Evolutionary conservation across 2,113 vertebrate genomes (phyloP).

Genomic region (Oncorhynchus tshawytscha): DNA sequence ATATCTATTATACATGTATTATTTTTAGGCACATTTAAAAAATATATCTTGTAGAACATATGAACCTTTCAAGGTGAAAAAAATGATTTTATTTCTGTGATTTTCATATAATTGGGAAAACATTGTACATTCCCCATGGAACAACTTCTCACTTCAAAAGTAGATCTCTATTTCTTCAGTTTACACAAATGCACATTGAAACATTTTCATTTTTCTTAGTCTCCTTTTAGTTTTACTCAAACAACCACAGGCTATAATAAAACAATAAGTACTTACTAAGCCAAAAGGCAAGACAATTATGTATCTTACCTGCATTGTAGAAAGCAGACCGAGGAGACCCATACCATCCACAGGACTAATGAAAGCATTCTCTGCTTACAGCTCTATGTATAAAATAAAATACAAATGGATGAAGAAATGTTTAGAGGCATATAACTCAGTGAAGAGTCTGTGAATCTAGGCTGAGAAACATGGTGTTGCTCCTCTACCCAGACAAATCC

Average conservation of each 20-base stretch:
- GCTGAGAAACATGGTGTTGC: constrained; percentile 51
- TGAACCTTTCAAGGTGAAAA: not conserved
- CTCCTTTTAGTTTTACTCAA: not conserved
- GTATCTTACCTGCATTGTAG: constrained; percentile 68
- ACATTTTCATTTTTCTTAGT: not conserved
- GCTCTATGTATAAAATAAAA: not conserved
- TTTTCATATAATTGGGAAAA: too few species aligned
- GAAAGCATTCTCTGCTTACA: constrained; percentile 58
- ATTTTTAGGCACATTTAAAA: not conserved
- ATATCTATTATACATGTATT: not conserved
- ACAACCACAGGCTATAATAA: not conserved
- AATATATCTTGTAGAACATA: too few species aligned
- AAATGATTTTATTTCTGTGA: too few species aligned
- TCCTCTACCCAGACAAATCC: constrained; percentile 23
- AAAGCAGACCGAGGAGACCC: constrained; percentile 53
- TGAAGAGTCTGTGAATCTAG: constrained; percentile 9
- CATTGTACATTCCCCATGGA: not conserved
- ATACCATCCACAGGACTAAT: constrained; percentile 47
- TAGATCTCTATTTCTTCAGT: not conserved
- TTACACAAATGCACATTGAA: not conserved
- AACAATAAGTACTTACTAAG: not conserved
- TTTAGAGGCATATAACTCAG: constrained; percentile 1
- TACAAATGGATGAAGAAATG: not conserved
- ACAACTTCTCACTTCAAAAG: not conserved
- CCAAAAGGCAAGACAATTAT: not conserved